Percentiles rank a stretch among this genome's conserved stretches.
Conservation (phyloP, 1,140 invertebrate genomes). For the Drosophila grimshawi region DNA sequence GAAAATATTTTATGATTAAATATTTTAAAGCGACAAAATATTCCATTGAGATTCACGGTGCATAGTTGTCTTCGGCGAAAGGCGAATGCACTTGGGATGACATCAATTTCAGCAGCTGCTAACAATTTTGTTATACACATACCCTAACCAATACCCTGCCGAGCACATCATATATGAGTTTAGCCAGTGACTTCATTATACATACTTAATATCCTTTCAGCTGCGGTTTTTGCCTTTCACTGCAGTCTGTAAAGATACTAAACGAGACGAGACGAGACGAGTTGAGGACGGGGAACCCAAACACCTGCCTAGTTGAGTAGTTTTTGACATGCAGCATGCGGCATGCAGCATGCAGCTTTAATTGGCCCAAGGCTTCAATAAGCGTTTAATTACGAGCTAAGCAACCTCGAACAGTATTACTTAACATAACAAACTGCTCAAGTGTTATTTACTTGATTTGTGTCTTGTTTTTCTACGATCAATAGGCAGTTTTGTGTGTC, state of each 20-base stretch:
- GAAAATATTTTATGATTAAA: too few relatives aligned
- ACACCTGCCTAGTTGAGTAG: too few relatives aligned
- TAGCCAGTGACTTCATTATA: too few relatives aligned
- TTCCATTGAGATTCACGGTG: neutral
- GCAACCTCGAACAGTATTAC: slow-evolving; percentile 16
- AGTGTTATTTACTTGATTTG: too few relatives aligned
- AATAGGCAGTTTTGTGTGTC: too few relatives aligned
- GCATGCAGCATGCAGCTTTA: slow-evolving; percentile 6
- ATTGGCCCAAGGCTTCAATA: slow-evolving; percentile 13
- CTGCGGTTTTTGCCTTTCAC: slow-evolving; percentile 23
- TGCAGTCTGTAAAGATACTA: slow-evolving; percentile 34
- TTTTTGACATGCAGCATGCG: neutral
- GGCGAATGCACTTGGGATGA: slow-evolving; percentile 54
- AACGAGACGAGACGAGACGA: neutral
- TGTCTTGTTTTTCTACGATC: too few relatives aligned
- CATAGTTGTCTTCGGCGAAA: slow-evolving; percentile 17
- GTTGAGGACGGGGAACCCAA: neutral
- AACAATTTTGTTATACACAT: slow-evolving; percentile 41
- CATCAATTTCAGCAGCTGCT: slow-evolving; percentile 52
- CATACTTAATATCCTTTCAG: slow-evolving; percentile 33
- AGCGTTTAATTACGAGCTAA: slow-evolving; percentile 21
- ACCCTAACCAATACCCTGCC: slow-evolving; percentile 6
- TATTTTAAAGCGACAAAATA: too few relatives aligned
- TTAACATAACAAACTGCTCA: slow-evolving; percentile 19
- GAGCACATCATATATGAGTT: neutral